A percentile compares a stretch with the other conserved stretches of the same genome.
These are phyloP conservation scores for Baccha elongata DNA, from an alignment of 2,888 invertebrate genomes.

Conservation along the genomic window DNA sequence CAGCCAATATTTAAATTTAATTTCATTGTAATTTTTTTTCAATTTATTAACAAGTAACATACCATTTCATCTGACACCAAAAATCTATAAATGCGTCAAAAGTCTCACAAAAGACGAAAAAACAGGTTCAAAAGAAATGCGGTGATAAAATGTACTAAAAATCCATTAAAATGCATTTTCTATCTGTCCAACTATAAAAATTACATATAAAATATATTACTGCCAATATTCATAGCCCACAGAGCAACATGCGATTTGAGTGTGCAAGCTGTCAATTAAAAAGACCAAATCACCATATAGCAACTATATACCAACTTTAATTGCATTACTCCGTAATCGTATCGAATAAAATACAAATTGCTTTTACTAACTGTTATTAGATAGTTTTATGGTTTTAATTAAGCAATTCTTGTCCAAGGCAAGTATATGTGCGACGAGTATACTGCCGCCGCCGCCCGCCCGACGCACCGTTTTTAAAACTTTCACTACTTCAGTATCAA, in stretches of 20 bases:
- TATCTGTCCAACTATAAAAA: not conserved
- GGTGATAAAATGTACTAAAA: constrained; percentile 9
- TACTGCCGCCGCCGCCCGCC: not conserved
- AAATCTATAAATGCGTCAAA: not conserved
- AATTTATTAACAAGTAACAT: constrained; percentile 43
- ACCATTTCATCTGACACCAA: constrained; percentile 35
- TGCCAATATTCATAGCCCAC: constrained; percentile 42
- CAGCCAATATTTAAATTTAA: not conserved
- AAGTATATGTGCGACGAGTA: not conserved
- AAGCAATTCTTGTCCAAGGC: constrained; percentile 55
- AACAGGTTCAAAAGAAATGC: constrained; percentile 18
- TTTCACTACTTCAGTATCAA: constrained; percentile 56
- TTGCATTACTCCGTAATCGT: constrained; percentile 50
- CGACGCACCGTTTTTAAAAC: constrained; percentile 15
- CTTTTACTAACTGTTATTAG: constrained; percentile 67
- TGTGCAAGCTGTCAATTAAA: constrained; percentile 49
- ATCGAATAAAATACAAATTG: constrained; percentile 69
- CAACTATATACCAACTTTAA: constrained; percentile 31
- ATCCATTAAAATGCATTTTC: constrained; percentile 1
- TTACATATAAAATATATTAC: not conserved
- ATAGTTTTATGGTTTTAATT: constrained; percentile 70
- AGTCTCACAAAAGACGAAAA: constrained; percentile 5
- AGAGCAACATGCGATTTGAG: not conserved
- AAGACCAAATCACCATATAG: constrained; percentile 22
- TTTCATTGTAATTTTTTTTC: constrained; percentile 24